Evolutionary conservation across 2,888 invertebrate species (phyloP), one percentile per base, ranked within the genome.

Genomic region (Apeira syringaria): DNA sequence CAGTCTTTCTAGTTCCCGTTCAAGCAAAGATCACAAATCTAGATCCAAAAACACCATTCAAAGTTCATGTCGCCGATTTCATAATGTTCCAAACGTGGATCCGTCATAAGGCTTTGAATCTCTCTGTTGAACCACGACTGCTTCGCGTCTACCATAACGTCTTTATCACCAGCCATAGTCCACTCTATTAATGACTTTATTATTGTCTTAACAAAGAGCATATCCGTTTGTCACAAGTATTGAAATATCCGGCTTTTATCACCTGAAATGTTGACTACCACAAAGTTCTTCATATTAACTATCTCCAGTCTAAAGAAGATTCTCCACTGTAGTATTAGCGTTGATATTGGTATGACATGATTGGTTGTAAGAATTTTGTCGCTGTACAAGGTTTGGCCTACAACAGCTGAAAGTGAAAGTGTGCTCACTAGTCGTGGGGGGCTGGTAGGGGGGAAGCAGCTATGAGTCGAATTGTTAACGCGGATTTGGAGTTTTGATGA

Each of bases 391-490:
- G 62, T 59, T 70, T 88, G 88, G 79, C 88, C 88, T 85, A 88
- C 78, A 84, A 81, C 78, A 84, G 80, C 79, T 78, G 84, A 88
- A 87, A 88, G 88, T 88, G 88, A 88, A 88, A 88, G 88, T 88
- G 72, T 68, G 74, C 63, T 61, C 62, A 43, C 50, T 37, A 40
- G 68, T 61, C 64, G 63, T 50, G 59, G 54, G 59, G 60, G 57
- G 48, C 53, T 15, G 15, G 15, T 15, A 15, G 48, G 50, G 59
- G n/a, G 61, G 65, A 69, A 64, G 68, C 74, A 64, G 75, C 69
- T 78, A 69, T 68, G 79, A 73, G 74, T 74, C 61, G 79, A 78
- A 82, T 85, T 76, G 74, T 78, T 80, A 81, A 63, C 68, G 61
- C 76, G 74, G 80, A 78, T 84, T 86, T 80, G 77, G 76, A 69